These are phyloP conservation scores for Apamea anceps DNA, from an alignment of 2,888 invertebrate genomes.

Conservation along the genomic window DNA sequence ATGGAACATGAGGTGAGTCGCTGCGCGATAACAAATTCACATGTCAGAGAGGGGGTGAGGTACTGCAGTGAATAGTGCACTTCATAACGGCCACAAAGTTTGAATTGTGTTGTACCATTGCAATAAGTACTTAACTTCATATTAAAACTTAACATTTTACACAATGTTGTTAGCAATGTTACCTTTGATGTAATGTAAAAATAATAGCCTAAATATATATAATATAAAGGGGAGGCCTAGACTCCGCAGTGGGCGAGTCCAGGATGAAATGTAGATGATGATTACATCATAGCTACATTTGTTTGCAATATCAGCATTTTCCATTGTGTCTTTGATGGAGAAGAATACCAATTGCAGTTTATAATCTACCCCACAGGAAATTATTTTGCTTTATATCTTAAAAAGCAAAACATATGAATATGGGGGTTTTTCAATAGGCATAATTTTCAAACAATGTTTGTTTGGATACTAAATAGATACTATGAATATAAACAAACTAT, in stretches of 20 bases:
- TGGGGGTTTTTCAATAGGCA: conserved; percentile 43
- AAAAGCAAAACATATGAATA: conserved; percentile 46
- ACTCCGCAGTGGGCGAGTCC: too few species aligned
- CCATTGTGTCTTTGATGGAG: conserved; percentile 76
- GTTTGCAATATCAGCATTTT: conserved; percentile 85
- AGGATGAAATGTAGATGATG: not conserved
- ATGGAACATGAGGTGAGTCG: too few species aligned
- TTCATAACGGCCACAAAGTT: too few species aligned
- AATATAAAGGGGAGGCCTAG: too few species aligned
- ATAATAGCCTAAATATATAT: not conserved
- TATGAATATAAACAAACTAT: not conserved
- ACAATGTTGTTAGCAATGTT: not conserved
- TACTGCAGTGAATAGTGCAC: too few species aligned
- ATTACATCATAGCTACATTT: not conserved
- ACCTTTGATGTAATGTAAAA: too few species aligned
- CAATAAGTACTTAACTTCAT: not conserved
- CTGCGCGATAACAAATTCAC: too few species aligned
- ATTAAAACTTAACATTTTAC: not conserved
- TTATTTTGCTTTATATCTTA: conserved; percentile 44
- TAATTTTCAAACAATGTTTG: not conserved
- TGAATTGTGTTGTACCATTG: too few species aligned
- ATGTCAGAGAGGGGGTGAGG: too few species aligned
- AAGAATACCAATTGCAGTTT: conserved; percentile 81
- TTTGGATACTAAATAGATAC: not conserved
- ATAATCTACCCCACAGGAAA: conserved; percentile 61